Base-by-base conservation (phyloP, 2,797 vertebrate species). In the Cyclura pinguis region DNA sequence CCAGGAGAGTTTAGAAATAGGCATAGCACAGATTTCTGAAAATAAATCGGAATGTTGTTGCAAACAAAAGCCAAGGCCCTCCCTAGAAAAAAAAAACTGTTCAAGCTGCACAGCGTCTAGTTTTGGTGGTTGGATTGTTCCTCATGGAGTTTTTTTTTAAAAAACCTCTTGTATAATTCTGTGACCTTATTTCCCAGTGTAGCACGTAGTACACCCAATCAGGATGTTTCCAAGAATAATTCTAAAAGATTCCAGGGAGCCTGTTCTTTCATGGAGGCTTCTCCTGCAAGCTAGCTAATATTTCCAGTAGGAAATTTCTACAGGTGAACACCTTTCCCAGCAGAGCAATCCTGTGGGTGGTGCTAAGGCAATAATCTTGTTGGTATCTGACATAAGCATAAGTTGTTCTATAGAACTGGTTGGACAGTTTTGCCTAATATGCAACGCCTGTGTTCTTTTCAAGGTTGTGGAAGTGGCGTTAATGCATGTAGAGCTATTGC, bases 21-120 rank as follows among this genome's bases (percentile, higher is more conserved):
- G 80, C 81, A 85, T 67, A 55, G 59, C 7, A 55, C 12, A 47
- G 24, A 82, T 73, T 88, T n/a, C 83, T 76, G n/a, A 89, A 84
- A 67, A 64, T 32, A 84, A 76, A 78, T 67, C 67, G 82, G 82
- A 84, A 85, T 77, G 82, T 52, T 62, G 32, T 55, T 9, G n/a
- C 32, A 84, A 35, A 84, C 16, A 77, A 84, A 89, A 78, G 42
- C 57, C 80, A 47, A 73, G 50, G 52, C 52, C 35, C 52, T 74
- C 24, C 35, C 24, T 85, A 47, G 42, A 82, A 67, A 35, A 42
- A 35, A 42, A 89, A 77, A 84, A 4, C 38, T 38, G 42, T 67
- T 29, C 20, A n/a, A 50, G 32, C 13, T 52, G 57, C 38, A 52
- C 13, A 73, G 38, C 18, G 64, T 67, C 57, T 22, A 27, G 18